Evolutionary conservation across 2,797 vertebrate genomes (phyloP), one percentile per base, ranked within the genome.

Genomic region (Scarus forsteni): DNA sequence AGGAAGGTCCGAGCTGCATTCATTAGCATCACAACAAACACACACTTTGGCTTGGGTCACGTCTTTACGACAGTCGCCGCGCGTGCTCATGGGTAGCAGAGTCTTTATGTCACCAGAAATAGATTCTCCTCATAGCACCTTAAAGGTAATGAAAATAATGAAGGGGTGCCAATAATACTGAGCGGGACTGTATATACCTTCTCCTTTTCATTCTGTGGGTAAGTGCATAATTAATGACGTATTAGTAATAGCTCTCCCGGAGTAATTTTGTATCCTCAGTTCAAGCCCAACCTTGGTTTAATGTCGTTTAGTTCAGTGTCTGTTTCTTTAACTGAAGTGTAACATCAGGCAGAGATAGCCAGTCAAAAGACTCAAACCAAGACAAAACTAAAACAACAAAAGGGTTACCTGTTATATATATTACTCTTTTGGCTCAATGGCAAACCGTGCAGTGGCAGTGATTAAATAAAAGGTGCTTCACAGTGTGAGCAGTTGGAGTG

Each of bases 391-490:
- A 27, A 27, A 27, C n/a, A n/a, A n/a, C n/a, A n/a, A n/a, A n/a
- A n/a, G n/a, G n/a, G n/a, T n/a, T n/a, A n/a, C n/a, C n/a, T 27
- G 27, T 27, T 27, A 4, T 27, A 27, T 2, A 27, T 27, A 54
- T 52, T 52, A 50, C 62, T 69, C 58, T 63, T 44, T 58, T n/a
- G 8, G 60, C 53, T 50, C 45, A 63, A 49, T 34, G 40, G 11
- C 64, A 61, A 12, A 36, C 36, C 44, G 44, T 53, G 44, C 44
- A 11, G 59, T 1, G 15, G 60, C 18, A 38, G 12, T 68, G 61
- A 72, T 27, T 49, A 49, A 79, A 68, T 80, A 63, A 75, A 59
- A 59, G 56, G 57, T 62, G 55, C 60, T 59, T 34, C 34, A 64
- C 36, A 51, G 60, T 60, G 71, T 66, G 65, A 36, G 36, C 40